phyloP scores from a whole-genome alignment of 2,888 invertebrate genomes.

The Tuberolachnus salignus region DNA sequence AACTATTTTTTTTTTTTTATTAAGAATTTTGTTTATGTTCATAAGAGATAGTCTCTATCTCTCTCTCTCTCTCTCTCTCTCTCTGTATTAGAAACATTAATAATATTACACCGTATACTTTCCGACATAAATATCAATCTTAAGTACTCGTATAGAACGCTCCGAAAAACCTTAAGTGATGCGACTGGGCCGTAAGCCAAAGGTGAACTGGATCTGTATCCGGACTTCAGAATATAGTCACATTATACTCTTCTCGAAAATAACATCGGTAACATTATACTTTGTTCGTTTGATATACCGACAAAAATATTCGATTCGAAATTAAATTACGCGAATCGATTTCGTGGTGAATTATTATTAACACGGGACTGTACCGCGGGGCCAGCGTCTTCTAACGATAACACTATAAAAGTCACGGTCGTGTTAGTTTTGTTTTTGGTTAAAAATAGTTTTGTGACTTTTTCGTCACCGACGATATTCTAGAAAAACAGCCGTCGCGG shows the following conservation, averaged over 20 bases:
- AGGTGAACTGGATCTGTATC: conserved; percentile 34
- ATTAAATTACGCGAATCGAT: neutral
- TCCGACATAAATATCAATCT: conserved; percentile 23
- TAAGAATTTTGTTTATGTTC: conserved; percentile 9
- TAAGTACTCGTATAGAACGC: neutral
- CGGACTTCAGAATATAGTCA: conserved; percentile 11
- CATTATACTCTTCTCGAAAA: conserved; percentile 21
- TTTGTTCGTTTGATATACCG: neutral
- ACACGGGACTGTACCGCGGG: too few relatives aligned
- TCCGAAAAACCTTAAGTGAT: conserved; percentile 15
- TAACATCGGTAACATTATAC: conserved; percentile 29
- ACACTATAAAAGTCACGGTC: too few relatives aligned
- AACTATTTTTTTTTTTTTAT: conserved; percentile 2
- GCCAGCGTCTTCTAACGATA: too few relatives aligned
- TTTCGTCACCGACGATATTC: too few relatives aligned
- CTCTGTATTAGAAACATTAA: too few relatives aligned
- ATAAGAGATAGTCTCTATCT: neutral
- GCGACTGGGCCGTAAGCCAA: conserved; percentile 38
- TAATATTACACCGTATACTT: neutral
- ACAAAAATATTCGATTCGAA: neutral
- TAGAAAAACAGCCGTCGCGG: too few relatives aligned
- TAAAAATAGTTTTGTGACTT: too few relatives aligned
- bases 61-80: too few relatives aligned
- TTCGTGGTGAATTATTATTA: neutral
- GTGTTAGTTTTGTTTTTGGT: too few relatives aligned